Conservation (phyloP, 2,113 vertebrate genomes). For the Lepus europaeus region DNA sequence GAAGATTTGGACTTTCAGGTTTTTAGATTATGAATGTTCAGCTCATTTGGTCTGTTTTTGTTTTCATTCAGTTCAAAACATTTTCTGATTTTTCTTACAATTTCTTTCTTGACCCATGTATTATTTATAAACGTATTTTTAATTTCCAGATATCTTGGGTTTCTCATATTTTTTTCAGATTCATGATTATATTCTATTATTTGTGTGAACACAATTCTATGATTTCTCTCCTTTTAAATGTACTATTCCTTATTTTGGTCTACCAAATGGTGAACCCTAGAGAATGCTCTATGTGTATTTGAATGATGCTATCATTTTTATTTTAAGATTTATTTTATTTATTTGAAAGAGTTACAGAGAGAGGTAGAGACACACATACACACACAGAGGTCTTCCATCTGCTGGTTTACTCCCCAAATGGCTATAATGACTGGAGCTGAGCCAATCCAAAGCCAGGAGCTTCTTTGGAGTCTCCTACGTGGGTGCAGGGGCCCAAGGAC, state of each 20-base stretch:
- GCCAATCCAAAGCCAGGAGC: no score
- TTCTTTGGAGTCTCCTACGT: no score
- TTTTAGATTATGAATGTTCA: no score
- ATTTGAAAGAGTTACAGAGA: no score
- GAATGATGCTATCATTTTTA: no score
- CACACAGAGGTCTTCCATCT: no score
- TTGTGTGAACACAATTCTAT: not conserved
- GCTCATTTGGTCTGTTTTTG: not conserved
- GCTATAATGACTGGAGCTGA: no score
- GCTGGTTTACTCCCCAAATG: no score
- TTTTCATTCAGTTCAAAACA: constrained; percentile 19
- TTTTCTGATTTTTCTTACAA: not conserved
- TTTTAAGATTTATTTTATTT: no score
- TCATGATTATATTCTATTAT: not conserved
- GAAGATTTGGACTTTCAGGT: no score
- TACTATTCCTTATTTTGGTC: not conserved
- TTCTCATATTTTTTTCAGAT: constrained; percentile 38
- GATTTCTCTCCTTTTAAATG: not conserved
- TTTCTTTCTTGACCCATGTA: not conserved
- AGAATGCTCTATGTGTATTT: not conserved
- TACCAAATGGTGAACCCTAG: not conserved
- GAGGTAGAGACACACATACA: no score
- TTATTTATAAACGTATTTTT: not conserved
- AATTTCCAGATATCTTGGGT: not conserved
- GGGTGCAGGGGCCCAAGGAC: no score